These are phyloP conservation scores for Yponomeuta plumbellus DNA, from an alignment of 2,888 invertebrate species.

Conservation along the genomic window DNA sequence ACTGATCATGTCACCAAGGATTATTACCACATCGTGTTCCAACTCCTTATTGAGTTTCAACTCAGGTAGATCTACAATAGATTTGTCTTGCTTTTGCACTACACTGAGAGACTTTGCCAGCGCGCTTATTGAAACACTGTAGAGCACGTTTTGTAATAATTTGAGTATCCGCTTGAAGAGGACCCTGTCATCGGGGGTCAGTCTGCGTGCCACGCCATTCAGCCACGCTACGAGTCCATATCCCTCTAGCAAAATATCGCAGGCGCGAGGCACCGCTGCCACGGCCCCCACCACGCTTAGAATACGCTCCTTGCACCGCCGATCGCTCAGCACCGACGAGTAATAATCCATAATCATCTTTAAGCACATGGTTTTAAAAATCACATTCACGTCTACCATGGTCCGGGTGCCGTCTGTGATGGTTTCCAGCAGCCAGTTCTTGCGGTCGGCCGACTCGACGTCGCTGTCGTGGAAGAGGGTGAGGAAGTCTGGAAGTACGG, in stretches of 20 bases:
- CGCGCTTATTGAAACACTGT: slow-evolving; percentile 46
- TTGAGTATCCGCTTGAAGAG: slow-evolving; percentile 39
- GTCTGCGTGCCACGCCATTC: slow-evolving; percentile 42
- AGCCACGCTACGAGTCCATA: slow-evolving; percentile 86
- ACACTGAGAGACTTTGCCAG: slow-evolving; percentile 42
- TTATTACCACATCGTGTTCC: slow-evolving; percentile 50
- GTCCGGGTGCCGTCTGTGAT: slow-evolving; percentile 86
- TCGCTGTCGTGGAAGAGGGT: slow-evolving; percentile 89
- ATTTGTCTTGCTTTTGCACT: slow-evolving; percentile 33
- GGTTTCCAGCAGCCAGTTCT: slow-evolving; percentile 86
- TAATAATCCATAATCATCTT: slow-evolving; percentile 87
- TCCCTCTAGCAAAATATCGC: slow-evolving; percentile 79
- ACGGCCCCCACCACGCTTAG: slow-evolving; percentile 79
- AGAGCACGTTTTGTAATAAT: slow-evolving; percentile 44
- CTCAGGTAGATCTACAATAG: slow-evolving; percentile 36
- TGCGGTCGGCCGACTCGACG: slow-evolving; percentile 80
- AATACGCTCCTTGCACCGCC: slow-evolving; percentile 79
- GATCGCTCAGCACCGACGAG: slow-evolving; percentile 78
- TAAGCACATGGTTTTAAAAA: slow-evolving; percentile 83
- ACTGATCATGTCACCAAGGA: slow-evolving; percentile 44
- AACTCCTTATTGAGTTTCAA: slow-evolving; percentile 54
- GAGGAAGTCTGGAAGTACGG: slow-evolving; percentile 91
- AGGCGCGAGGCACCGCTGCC: slow-evolving; percentile 79
- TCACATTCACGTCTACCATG: slow-evolving; percentile 83
- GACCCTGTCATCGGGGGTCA: slow-evolving; percentile 41